Base-by-base conservation (phyloP, 2,888 invertebrate species). In the Eurytoma adleriae region DNA sequence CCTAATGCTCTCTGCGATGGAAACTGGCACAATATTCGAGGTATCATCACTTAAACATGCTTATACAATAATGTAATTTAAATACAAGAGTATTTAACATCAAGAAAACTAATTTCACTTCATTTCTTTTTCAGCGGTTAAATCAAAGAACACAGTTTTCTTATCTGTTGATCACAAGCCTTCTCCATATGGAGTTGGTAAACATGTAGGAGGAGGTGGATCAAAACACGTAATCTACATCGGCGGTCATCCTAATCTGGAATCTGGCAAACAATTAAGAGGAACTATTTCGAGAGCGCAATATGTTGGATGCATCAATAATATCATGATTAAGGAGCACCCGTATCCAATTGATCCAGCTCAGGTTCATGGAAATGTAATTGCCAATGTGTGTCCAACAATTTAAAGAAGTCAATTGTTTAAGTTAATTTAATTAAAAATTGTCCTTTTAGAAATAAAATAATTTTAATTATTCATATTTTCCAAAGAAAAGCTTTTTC, bases 71-170 rank as follows among this genome's bases (percentile, higher is more conserved):
- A 72, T 59, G 0, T 54, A 12, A 7, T 16, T 16, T 20, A 0
- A 16, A 54, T 12, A 16, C 52, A n/a, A n/a, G n/a, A n/a, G n/a
- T 7, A 1, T 40, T 40, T 10, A 40, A 40, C 10, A 10, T 40
- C 3, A 27, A 72, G 14, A 52, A 24, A 52, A 57, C 10, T 24
- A 30, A 24, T 62, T 57, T 59, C 13, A 40, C 2, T 24, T 20
- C 62, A 72, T 61, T 76, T 54, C 64, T 69, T 7, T 83, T 91
- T 85, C 93, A 94, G 97, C 95, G 71, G 93, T 95, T 50, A 99
- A 98, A 91, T 95, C 96, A n/a, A 96, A 96, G 91, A 97, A 97
- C 90, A 95, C 98, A 24, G 95, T 98, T 5, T 95, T 96, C 0
- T 92, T 99, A 73, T 95, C 95, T 0, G 96, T 99, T 1, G 97